Evolutionary conservation across 1,140 invertebrate species (phyloP), one percentile per base, ranked within the genome.

Genomic region (Carposina sasakii): DNA sequence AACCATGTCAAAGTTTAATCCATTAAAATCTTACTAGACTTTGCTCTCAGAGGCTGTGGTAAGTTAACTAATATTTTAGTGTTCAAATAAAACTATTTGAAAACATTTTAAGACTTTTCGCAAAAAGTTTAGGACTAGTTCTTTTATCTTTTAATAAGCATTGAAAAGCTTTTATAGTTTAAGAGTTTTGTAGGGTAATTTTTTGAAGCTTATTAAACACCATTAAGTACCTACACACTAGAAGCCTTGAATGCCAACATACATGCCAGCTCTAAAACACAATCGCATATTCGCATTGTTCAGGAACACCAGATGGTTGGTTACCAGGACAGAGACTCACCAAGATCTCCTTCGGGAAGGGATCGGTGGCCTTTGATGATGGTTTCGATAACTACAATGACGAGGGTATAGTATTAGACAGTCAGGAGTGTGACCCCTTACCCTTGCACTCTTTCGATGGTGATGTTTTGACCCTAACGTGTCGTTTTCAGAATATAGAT

Each of bases 321-420:
- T 74, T 85, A 63, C 82, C 82, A 40, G 85, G 85, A 68, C 83
- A 85, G 61, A 77, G 85, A 64, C 74, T 86, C 58, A 77, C 77
- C 65, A 77, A 73, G 68, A 81, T 86, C 59, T 86, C 76, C 57
- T 86, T 84, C 72, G n/a, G n/a, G n/a, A 82, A 77, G 68, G 74
- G 75, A 61, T 75, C 78, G 22, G 71, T 81, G 67, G 81, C 82
- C 69, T 81, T 82, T 62, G 72, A 85, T 74, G 84, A 86, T 68
- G 81, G 82, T 83, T 85, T 74, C 62, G 75, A 85, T 78, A 78
- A 69, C 77, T 75, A 67, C 76, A 73, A 67, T 72, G 69, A 81
- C 52, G 72, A 75, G 76, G 81, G 81, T 84, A 84, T 67, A 68
- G 71, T 77, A 76, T 72, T 44, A 61, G 37, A 48, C 56, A 62